Base-by-base conservation (phyloP, 2,797 vertebrate genomes). In the Myotis planiceps region DNA sequence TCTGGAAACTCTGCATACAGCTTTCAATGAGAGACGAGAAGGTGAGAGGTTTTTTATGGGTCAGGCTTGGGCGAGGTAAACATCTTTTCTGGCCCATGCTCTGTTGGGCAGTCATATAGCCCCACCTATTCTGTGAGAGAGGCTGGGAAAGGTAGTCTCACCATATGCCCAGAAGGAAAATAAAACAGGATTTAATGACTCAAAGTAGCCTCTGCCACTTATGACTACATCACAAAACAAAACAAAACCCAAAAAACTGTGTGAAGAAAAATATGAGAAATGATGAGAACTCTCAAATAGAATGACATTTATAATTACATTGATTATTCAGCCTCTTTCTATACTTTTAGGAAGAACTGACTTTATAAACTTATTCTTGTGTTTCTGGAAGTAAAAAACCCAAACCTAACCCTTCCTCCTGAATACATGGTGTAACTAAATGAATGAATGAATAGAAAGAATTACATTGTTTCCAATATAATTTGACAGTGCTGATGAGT, bases 151-250 rank as follows among this genome's bases (percentile, higher is more conserved):
- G 45, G 18, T 27, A 72, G 34, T 88, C 76, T 80, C 13, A 6
- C 19, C 51, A 16, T 45, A 53, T 79, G 37, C 71, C 27, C 29
- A 78, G 8, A 29, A 94, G 27, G 58, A 83, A 97, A 95, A 55
- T 80, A 88, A 92, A 88, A 75, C 9, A 90, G 25, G 39, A 83
- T 71, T 80, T 84, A 65, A 69, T 85, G 63, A 91, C 55, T 49
- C n/a, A 60, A 63, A 83, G n/a, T 71, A 2, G 2, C 58, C 65
- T 83, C n/a, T 75, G 19, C 58, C 39, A 69, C 27, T 66, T 76
- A 42, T 9, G 27, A 75, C 45, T 72, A 71, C 21, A 82, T 42
- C 47, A n/a, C 47, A 75, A 19, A 55, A 65, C 49, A 51, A 65
- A 66, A 66, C 16, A 12, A 45, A 45, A 69, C 23, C 51, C 9